A percentile compares a stretch with the other conserved stretches of the same genome.
Evolutionary conservation across 1,140 invertebrate species (phyloP).

Genomic region (Cyclina sinensis): DNA sequence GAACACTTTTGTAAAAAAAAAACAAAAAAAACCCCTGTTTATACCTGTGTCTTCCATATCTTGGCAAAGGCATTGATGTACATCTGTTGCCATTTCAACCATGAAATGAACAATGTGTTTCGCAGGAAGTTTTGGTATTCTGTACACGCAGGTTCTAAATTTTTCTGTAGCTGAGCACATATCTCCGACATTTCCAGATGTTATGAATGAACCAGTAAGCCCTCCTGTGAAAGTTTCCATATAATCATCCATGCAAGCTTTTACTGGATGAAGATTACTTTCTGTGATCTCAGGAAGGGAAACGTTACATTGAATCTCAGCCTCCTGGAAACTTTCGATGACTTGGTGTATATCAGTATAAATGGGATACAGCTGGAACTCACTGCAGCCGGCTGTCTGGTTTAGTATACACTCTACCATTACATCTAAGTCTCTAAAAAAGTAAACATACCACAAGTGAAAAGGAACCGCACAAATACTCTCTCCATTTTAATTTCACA

Average conservation of each 20-base stretch:
- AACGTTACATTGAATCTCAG: neutral
- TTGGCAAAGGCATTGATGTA: slow-evolving; percentile 9
- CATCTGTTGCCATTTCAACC: neutral
- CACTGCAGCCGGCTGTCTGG: neutral
- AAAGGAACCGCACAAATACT: neutral
- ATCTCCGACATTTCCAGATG: neutral
- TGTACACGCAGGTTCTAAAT: slow-evolving; percentile 1
- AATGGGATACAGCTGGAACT: neutral
- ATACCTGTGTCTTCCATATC: slow-evolving; percentile 18
- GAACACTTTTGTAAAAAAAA: no score
- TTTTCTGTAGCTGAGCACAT: neutral
- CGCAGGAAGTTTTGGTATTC: neutral
- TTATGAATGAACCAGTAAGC: neutral
- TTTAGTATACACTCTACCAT: neutral
- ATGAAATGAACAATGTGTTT: neutral
- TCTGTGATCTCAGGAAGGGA: neutral
- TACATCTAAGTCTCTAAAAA: slow-evolving; percentile 9
- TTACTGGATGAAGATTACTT: neutral
- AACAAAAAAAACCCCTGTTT: no score
- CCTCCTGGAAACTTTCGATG: neutral
- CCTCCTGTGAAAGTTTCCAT: neutral
- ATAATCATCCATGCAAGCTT: neutral
- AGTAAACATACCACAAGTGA: no score
- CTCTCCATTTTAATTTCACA: no score
- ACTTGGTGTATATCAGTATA: neutral